Percentiles rank a stretch among this genome's conserved stretches.
These are phyloP conservation scores for Phyllotreta striolata DNA, from an alignment of 2,888 invertebrate species.

Conservation along the genomic window DNA sequence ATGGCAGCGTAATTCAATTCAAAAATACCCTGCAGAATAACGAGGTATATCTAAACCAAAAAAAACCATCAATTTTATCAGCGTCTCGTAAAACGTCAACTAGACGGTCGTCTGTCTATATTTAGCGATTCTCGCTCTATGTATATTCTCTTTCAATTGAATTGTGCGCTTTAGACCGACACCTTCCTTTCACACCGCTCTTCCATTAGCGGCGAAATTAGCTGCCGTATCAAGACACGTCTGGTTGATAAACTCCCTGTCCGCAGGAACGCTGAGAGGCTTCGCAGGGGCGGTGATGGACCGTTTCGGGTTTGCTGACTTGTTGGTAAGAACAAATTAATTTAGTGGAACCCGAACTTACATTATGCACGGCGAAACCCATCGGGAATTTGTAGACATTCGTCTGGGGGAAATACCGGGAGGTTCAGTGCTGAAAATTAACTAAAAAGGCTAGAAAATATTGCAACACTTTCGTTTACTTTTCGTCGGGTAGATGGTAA, in stretches of 20 bases:
- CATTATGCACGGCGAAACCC: too few species aligned
- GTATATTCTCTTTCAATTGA: constrained; percentile 16
- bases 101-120: constrained; percentile 1
- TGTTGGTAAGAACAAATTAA: too few species aligned
- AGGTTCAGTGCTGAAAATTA: too few species aligned
- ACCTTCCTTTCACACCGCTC: constrained; percentile 25
- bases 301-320: background rate
- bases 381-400: too few species aligned
- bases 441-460: too few species aligned
- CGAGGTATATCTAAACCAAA: too few species aligned
- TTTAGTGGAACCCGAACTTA: too few species aligned
- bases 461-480: too few species aligned
- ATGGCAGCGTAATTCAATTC: too few species aligned
- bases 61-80: background rate
- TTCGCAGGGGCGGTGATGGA: background rate
- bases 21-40: too few species aligned
- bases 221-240: constrained; percentile 17
- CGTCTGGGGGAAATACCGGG: too few species aligned
- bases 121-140: constrained; percentile 13
- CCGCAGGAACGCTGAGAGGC: constrained; percentile 7
- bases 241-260: constrained; percentile 14
- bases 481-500: too few species aligned
- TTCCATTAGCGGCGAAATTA: constrained; percentile 23
- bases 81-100: background rate
- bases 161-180: constrained; percentile 16